A percentile compares a stretch with the other conserved stretches of the same genome.
Evolutionary conservation across 2,113 vertebrate genomes (phyloP).

Genomic region (Dicrurus megarhynchus): DNA sequence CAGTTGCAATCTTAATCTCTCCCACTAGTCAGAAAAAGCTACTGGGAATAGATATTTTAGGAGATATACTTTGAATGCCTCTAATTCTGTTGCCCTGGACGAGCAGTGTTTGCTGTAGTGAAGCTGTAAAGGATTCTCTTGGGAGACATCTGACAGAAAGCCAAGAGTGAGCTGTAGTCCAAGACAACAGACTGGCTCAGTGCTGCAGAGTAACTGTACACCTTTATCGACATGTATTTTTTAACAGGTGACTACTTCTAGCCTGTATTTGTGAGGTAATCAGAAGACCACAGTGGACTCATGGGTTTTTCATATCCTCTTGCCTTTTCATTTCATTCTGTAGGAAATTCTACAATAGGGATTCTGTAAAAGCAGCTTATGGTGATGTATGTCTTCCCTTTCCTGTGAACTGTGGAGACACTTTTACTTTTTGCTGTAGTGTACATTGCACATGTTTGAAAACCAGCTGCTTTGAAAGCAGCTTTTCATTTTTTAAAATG

Average conservation of each 20-base stretch:
- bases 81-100: not conserved
- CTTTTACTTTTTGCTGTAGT: not conserved
- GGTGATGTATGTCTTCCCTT: not conserved
- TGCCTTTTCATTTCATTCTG: not conserved
- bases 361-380: not conserved
- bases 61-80: not conserved
- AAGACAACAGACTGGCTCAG: not conserved
- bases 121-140: not conserved
- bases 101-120: not conserved
- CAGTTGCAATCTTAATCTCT: slow-evolving; percentile 18
- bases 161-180: not conserved
- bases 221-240: slow-evolving; percentile 29
- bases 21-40: not conserved
- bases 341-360: not conserved
- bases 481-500: not conserved
- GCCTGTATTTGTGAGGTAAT: slow-evolving; percentile 9
- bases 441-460: not conserved
- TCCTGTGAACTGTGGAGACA: not conserved
- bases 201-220: slow-evolving; percentile 30
- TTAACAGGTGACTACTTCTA: slow-evolving; percentile 36
- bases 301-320: not conserved
- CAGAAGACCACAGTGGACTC: not conserved
- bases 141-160: slow-evolving; percentile 15
- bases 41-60: slow-evolving; percentile 10
- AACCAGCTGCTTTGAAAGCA: not conserved